Conservation (phyloP, 2,888 invertebrate species). For the Arctia plantaginis region DNA sequence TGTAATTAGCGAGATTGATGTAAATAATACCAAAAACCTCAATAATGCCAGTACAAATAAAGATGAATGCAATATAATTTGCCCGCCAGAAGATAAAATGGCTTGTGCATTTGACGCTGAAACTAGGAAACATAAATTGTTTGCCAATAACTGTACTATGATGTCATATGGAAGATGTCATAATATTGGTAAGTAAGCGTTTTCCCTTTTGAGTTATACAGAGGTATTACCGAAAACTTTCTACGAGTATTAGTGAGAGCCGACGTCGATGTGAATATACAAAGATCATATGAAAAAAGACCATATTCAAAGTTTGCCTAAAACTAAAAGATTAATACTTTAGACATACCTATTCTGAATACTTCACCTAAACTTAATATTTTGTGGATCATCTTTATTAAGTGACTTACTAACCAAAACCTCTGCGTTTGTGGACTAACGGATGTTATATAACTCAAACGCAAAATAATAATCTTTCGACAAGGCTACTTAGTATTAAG, state of each 20-base stretch:
- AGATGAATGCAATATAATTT: conserved; percentile 58
- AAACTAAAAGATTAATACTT: no score
- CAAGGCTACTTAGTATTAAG: no score
- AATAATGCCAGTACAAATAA: conserved; percentile 16
- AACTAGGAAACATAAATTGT: conserved; percentile 63
- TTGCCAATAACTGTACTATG: conserved; percentile 67
- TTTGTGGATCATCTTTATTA: neutral
- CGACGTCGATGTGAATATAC: neutral
- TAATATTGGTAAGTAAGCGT: conserved; percentile 57
- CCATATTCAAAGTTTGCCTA: neutral
- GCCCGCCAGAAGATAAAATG: conserved; percentile 50
- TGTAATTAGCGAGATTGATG: neutral
- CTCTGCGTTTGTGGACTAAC: no score
- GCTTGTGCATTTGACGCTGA: conserved; percentile 64
- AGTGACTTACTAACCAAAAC: no score
- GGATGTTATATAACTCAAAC: no score
- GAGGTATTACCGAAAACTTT: no score
- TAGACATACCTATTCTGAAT: no score
- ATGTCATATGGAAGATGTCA: conserved; percentile 59
- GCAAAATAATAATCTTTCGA: no score
- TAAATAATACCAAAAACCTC: neutral
- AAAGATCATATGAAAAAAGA: neutral
- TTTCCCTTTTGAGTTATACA: neutral
- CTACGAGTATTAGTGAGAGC: no score
- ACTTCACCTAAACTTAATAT: no score